phyloP scores from a whole-genome alignment of 2,113 vertebrate species.

The Mormyrus lacerda region DNA sequence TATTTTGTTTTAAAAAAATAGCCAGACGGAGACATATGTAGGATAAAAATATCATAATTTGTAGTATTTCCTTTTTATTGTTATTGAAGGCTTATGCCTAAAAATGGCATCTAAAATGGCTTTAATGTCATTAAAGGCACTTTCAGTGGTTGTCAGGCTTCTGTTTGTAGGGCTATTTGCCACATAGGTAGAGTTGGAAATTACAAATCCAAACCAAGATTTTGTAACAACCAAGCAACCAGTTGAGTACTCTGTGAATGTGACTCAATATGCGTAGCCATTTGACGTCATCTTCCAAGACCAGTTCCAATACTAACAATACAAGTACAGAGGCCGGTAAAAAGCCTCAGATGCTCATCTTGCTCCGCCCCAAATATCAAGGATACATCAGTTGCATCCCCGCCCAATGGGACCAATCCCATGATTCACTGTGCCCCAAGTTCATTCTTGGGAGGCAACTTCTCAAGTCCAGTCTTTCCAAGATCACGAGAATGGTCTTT shows the following conservation, averaged over 20 bases:
- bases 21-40: background rate
- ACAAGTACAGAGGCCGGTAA: no score
- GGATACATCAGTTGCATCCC: no score
- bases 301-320: no score
- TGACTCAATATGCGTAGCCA: background rate
- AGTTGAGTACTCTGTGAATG: background rate
- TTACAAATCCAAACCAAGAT: background rate
- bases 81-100: background rate
- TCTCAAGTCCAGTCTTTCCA: no score
- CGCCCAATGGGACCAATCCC: no score
- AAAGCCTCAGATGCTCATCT: no score
- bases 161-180: background rate
- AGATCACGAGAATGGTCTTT: no score
- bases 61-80: background rate
- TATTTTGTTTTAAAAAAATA: background rate
- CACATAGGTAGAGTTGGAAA: background rate
- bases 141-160: background rate
- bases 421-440: no score
- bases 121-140: background rate
- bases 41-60: background rate
- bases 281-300: no score
- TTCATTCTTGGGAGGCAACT: no score
- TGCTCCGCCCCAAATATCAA: no score
- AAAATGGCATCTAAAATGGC: background rate
- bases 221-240: background rate